A percentile compares a stretch with the other conserved stretches of the same genome.
These are phyloP conservation scores for Capitella teleta DNA, from an alignment of 1,140 invertebrate species.

Conservation along the genomic window DNA sequence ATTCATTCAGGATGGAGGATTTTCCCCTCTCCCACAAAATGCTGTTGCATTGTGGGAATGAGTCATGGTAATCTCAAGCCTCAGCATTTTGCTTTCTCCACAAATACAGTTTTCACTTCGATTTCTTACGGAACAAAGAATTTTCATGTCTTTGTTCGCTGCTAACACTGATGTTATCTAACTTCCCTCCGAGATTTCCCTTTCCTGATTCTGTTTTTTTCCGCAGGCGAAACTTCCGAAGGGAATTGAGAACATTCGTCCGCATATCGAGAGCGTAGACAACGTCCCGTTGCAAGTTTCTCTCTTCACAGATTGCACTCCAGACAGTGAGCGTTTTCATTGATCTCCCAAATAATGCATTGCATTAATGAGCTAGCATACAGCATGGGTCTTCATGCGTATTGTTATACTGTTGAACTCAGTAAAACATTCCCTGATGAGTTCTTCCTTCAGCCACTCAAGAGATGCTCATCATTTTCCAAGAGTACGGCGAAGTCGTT, in stretches of 20 bases:
- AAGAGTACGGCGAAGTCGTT: slow-evolving; percentile 87
- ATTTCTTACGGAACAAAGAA: too few species aligned
- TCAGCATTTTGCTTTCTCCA: too few species aligned
- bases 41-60: too few species aligned
- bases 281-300: slow-evolving; percentile 93
- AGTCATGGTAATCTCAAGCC: too few species aligned
- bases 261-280: slow-evolving; percentile 87
- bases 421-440: neutral
- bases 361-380: neutral
- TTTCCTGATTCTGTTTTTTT: too few species aligned
- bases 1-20: too few species aligned
- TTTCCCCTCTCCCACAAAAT: too few species aligned
- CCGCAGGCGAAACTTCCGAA: slow-evolving; percentile 69
- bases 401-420: neutral
- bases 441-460: slow-evolving; percentile 51
- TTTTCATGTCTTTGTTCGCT: too few species aligned
- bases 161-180: neutral
- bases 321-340: slow-evolving; percentile 42
- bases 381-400: neutral
- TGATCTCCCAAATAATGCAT: neutral
- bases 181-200: too few species aligned
- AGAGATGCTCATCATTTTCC: slow-evolving; percentile 90
- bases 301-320: slow-evolving; percentile 90
- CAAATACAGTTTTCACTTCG: neutral
- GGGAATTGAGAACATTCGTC: slow-evolving; percentile 91